Percentiles rank a stretch among this genome's conserved stretches.
Conservation (phyloP, 2,113 vertebrate species). For the Aldabrachelys gigantea region DNA sequence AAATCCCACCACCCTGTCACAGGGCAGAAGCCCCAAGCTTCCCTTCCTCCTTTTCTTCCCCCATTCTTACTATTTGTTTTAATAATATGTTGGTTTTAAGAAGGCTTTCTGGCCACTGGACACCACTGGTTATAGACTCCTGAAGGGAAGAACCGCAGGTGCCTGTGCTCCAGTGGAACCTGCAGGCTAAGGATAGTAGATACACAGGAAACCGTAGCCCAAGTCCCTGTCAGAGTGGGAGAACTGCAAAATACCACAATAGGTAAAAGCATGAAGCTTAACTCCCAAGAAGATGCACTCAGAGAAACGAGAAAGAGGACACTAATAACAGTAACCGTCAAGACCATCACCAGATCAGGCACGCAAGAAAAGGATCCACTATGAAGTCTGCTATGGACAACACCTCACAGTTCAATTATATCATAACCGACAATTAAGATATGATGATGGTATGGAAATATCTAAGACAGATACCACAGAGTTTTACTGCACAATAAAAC, state of each 20-base stretch:
- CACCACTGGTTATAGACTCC: background rate
- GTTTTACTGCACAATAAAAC: background rate
- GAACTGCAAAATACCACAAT: background rate
- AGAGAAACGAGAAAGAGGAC: background rate
- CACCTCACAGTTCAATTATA: background rate
- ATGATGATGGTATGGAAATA: background rate
- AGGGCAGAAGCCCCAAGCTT: too few relatives aligned
- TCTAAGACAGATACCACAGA: background rate
- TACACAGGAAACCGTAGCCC: background rate
- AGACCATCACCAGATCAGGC: background rate
- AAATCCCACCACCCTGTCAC: too few relatives aligned
- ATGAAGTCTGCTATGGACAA: background rate
- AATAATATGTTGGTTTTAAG: background rate
- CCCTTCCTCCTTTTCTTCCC: too few relatives aligned
- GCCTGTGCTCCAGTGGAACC: background rate
- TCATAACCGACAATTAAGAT: background rate
- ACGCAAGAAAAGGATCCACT: rapidly evolving
- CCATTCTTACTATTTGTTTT: too few relatives aligned
- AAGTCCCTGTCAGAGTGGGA: rapidly evolving
- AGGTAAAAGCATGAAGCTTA: background rate
- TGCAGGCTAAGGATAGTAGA: background rate
- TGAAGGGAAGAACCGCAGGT: background rate
- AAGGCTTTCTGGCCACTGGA: background rate
- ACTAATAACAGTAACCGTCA: background rate
- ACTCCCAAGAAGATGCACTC: background rate